A percentile compares a stretch with the other conserved stretches of the same genome.
These are phyloP conservation scores for Neosilurus mollespiculum DNA, from an alignment of 2,797 vertebrate species.

Conservation along the genomic window DNA sequence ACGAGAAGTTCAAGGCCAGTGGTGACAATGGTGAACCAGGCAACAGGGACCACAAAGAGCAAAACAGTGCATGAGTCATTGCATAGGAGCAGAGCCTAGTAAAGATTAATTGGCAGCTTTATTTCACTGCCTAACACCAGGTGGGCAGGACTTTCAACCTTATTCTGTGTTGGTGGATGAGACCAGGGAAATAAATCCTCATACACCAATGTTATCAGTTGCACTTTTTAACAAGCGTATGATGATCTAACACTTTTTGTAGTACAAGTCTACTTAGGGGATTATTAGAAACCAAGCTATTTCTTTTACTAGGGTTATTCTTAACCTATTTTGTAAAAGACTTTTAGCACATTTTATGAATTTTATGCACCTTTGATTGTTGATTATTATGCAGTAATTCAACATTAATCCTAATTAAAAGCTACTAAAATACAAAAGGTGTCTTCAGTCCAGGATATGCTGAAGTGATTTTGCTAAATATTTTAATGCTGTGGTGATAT, in stretches of 20 bases:
- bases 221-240: slow-evolving; percentile 12
- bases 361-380: neutral
- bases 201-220: slow-evolving; percentile 14
- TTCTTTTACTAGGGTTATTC: slow-evolving; percentile 1
- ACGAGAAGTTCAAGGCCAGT: slow-evolving; percentile 87
- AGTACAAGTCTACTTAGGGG: slow-evolving; percentile 7
- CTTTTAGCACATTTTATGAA: slow-evolving; percentile 26
- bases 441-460: neutral
- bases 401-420: neutral
- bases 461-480: slow-evolving; percentile 12
- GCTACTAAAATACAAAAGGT: neutral
- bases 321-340: slow-evolving; percentile 3
- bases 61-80: slow-evolving; percentile 65
- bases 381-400: slow-evolving; percentile 18
- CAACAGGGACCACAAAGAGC: slow-evolving; percentile 81
- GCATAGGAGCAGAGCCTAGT: slow-evolving; percentile 71
- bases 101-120: slow-evolving; percentile 21
- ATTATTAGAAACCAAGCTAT: slow-evolving; percentile 15
- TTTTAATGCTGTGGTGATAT: neutral
- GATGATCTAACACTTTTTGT: slow-evolving; percentile 8
- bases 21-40: slow-evolving; percentile 78
- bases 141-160: neutral
- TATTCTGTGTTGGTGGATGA: slow-evolving; percentile 9
- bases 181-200: slow-evolving; percentile 21
- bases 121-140: neutral